A percentile compares a stretch with the other conserved stretches of the same genome.
These are phyloP conservation scores for Therioaphis trifolii DNA, from an alignment of 2,888 invertebrate species.

Conservation along the genomic window DNA sequence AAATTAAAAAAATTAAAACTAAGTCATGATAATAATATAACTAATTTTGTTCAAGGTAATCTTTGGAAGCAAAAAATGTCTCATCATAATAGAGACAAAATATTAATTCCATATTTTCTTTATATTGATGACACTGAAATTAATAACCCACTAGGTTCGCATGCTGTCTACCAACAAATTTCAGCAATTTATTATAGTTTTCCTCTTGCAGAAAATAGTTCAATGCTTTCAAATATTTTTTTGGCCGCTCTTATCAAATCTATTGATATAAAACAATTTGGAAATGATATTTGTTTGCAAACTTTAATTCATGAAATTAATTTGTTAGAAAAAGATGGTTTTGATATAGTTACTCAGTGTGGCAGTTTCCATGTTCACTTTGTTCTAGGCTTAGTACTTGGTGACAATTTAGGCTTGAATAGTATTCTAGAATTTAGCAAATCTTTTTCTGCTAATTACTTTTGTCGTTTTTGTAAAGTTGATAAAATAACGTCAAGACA, in stretches of 20 bases:
- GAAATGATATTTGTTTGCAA: background rate
- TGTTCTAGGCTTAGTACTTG: too few relatives aligned
- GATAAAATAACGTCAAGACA: too few relatives aligned
- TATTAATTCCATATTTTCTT: background rate
- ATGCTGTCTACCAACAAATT: background rate
- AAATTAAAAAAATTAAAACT: too few relatives aligned
- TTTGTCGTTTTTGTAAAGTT: too few relatives aligned
- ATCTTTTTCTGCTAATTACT: too few relatives aligned
- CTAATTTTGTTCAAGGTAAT: conserved; percentile 9
- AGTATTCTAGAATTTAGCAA: too few relatives aligned
- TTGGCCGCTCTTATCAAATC: too few relatives aligned
- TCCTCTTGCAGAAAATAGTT: background rate
- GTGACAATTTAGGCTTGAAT: too few relatives aligned
- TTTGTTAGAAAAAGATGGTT: too few relatives aligned
- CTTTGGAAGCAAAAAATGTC: background rate
- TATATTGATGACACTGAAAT: background rate
- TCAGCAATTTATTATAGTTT: background rate
- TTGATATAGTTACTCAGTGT: too few relatives aligned
- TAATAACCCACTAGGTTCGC: background rate
- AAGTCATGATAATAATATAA: too few relatives aligned
- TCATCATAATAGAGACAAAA: background rate
- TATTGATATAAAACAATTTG: background rate
- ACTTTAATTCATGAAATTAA: background rate
- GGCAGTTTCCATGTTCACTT: too few relatives aligned
- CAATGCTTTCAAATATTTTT: background rate